phyloP scores from a whole-genome alignment of 2,797 vertebrate genomes.

The Apodemus agrarius region DNA sequence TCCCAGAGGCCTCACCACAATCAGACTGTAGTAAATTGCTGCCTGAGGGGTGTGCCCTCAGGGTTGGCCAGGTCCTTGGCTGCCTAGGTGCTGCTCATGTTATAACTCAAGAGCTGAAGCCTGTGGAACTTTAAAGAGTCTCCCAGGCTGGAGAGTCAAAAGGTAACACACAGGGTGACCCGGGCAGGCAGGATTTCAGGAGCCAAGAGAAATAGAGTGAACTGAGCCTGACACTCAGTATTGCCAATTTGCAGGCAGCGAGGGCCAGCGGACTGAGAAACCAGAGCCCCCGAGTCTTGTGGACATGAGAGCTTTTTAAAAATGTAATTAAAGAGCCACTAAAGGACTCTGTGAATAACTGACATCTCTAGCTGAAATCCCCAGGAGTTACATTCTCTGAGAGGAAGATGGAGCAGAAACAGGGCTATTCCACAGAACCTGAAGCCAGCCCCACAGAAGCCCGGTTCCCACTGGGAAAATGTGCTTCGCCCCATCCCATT shows the following conservation, averaged over 20 bases:
- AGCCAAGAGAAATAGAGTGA: background rate
- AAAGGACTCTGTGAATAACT: background rate
- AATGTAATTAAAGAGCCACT: background rate
- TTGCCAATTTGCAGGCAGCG: background rate
- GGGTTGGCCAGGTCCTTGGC: background rate
- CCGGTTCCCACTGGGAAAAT: background rate
- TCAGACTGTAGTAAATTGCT: background rate
- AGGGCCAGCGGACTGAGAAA: background rate
- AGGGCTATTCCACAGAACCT: rapidly evolving
- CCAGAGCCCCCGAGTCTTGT: background rate
- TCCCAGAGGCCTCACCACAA: background rate
- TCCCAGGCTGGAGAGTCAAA: background rate
- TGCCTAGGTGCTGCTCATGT: rapidly evolving
- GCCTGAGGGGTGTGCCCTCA: background rate
- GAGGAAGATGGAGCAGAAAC: background rate
- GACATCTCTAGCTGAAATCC: background rate
- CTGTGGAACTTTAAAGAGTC: background rate
- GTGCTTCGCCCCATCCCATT: no score
- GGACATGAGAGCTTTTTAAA: background rate
- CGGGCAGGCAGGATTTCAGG: background rate
- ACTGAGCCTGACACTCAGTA: background rate
- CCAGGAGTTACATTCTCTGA: rapidly evolving
- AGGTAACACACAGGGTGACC: background rate
- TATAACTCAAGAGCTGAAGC: background rate
- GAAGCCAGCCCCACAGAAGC: background rate